Conservation (phyloP, 1,140 invertebrate species). For the Homalodisca vitripennis region DNA sequence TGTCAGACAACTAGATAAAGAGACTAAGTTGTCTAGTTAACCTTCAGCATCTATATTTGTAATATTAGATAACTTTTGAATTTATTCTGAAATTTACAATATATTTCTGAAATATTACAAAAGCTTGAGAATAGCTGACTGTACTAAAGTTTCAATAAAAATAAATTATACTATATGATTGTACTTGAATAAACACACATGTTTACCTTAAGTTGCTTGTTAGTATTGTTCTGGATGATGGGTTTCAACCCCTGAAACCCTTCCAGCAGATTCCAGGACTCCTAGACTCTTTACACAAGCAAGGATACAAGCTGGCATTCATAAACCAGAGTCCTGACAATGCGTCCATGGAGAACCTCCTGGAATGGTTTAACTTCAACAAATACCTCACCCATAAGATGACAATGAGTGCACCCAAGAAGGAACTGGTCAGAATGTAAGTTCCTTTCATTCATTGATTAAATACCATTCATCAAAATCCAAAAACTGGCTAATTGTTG, state of each 20-base stretch:
- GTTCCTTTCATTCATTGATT: no score
- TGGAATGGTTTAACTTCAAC: conserved; percentile 1
- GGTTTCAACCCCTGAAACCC: conserved; percentile 5
- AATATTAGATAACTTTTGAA: no score
- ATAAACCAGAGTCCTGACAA: conserved; percentile 10
- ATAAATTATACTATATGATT: no score
- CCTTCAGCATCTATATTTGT: no score
- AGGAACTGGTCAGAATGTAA: conserved; percentile 12
- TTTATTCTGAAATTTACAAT: no score
- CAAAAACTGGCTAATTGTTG: no score
- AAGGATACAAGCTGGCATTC: conserved; percentile 2
- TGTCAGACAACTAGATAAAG: no score
- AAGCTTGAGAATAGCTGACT: no score
- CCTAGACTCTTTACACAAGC: background rate
- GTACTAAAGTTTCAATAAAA: no score
- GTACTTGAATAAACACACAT: background rate
- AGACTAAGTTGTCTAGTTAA: no score
- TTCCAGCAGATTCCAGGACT: background rate
- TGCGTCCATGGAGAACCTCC: background rate
- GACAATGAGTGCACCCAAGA: conserved; percentile 11
- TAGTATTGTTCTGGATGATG: conserved; percentile 1
- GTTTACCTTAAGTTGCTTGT: background rate
- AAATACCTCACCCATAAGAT: background rate
- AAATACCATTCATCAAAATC: no score
- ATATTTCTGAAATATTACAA: no score